phyloP scores from a whole-genome alignment of 2,888 invertebrate genomes.

The Cybosia mesomella region DNA sequence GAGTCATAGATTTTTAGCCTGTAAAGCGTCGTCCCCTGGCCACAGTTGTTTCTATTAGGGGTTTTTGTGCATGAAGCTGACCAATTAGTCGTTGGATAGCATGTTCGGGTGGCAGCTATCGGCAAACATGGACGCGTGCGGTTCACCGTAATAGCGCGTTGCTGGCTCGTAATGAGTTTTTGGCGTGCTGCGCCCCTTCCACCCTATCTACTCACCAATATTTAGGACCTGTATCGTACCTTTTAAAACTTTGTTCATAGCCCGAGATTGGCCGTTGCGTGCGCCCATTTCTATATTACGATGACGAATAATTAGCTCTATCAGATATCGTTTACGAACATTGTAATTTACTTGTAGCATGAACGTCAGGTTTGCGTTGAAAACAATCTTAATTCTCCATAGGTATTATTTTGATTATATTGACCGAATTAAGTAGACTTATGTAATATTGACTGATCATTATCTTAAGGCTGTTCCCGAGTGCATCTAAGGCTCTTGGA shows the following conservation, averaged over 20 bases:
- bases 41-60: slow-evolving; percentile 74
- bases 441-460: neutral
- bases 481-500: too few relatives aligned
- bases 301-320: slow-evolving; percentile 80
- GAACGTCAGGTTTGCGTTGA: slow-evolving; percentile 67
- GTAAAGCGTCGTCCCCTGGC: slow-evolving; percentile 67
- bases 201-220: slow-evolving; percentile 79
- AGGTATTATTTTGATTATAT: slow-evolving; percentile 40
- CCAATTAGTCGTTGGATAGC: slow-evolving; percentile 83
- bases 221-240: slow-evolving; percentile 75
- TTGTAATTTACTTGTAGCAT: slow-evolving; percentile 75
- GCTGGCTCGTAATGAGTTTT: slow-evolving; percentile 81
- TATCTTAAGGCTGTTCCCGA: too few relatives aligned
- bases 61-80: slow-evolving; percentile 79
- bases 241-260: slow-evolving; percentile 77
- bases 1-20: slow-evolving; percentile 59
- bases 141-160: slow-evolving; percentile 82
- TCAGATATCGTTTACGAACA: slow-evolving; percentile 77
- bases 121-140: slow-evolving; percentile 76
- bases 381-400: slow-evolving; percentile 48
- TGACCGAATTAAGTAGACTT: slow-evolving; percentile 23
- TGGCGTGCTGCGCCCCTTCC: slow-evolving; percentile 81
- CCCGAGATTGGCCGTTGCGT: slow-evolving; percentile 80
- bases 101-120: slow-evolving; percentile 80
- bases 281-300: slow-evolving; percentile 75